Evolutionary conservation across 1,140 invertebrate genomes (phyloP), one percentile per base, ranked within the genome.

Genomic region (Drosophila pseudoananassae): DNA sequence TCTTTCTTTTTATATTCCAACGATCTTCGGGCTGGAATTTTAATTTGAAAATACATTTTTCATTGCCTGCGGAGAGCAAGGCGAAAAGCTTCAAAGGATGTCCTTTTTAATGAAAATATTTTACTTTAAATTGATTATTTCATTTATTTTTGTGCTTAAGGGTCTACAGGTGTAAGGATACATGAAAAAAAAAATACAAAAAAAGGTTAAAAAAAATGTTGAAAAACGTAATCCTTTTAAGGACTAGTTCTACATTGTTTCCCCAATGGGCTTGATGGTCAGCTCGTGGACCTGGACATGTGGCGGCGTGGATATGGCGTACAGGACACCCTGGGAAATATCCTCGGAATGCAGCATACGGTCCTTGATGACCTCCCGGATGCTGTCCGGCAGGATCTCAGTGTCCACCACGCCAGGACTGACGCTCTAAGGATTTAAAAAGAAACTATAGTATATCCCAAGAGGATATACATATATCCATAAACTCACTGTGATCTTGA

Each of bases 401-500:
- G 94, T 94, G 47, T 92, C 90, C 1, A 94, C 93, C 3, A 93
- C 68, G 2, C 94, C 94, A 0, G 94, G 94, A 77, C 94, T 94
- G 14, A 95, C 92, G 70, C 92, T 93, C 94, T 94, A 20, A n/a
- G 2, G 10, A 20, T 0, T 8, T 9, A 9, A 7, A 25, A 56
- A 23, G 3, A 25, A 6, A 27, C 3, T 36, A 36, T 7, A 31
- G 10, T 17, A 10, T 0, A 8, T 12, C 4, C 7, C 6, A 7
- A 27, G 5, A 5, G 25, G 1, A 27, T 1, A 4, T 27, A 27
- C 1, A 6, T 27, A 27, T 6, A 6, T 27, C 25, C 25, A 5
- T 3, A 54, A 54, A 89, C 92, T 93, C 92, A 95, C 95, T 63
- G 95, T 95, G 3, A 96, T 93, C 91, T 95, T 95, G 57, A 96